These are phyloP conservation scores for Emydura subglobosa DNA, from an alignment of 2,113 vertebrate genomes.

Conservation along the genomic window DNA sequence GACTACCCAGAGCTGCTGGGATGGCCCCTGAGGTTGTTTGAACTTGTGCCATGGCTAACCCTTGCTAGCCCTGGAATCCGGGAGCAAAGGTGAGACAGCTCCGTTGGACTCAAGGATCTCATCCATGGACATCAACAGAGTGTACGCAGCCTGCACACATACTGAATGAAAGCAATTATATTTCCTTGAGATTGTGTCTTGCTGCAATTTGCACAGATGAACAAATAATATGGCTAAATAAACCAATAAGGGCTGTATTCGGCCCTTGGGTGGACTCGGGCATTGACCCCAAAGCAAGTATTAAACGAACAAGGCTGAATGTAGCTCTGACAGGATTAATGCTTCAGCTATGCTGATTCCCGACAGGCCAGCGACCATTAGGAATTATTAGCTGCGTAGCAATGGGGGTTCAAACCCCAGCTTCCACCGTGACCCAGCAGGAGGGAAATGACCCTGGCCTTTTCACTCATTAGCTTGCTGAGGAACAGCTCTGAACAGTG, in stretches of 20 bases:
- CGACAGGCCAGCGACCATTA: neutral
- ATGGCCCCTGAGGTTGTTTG: rapidly evolving
- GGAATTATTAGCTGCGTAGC: neutral
- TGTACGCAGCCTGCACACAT: neutral
- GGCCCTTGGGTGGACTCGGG: neutral
- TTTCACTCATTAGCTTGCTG: neutral
- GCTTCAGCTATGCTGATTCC: neutral
- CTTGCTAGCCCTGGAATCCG: neutral
- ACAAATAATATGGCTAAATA: neutral
- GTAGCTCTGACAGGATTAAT: neutral
- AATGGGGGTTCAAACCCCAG: neutral
- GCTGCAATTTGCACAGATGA: neutral
- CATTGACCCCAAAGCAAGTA: neutral
- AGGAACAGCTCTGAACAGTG: neutral
- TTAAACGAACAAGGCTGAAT: neutral
- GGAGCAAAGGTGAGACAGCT: neutral
- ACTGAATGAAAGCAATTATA: neutral
- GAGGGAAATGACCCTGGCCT: neutral
- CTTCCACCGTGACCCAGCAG: neutral
- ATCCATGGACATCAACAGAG: neutral
- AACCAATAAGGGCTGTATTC: neutral
- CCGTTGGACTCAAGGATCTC: neutral
- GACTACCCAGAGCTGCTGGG: neutral
- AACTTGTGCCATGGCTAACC: neutral
- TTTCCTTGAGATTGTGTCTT: neutral